phyloP scores from a whole-genome alignment of 2,888 invertebrate genomes.

The Yponomeuta plumbellus region DNA sequence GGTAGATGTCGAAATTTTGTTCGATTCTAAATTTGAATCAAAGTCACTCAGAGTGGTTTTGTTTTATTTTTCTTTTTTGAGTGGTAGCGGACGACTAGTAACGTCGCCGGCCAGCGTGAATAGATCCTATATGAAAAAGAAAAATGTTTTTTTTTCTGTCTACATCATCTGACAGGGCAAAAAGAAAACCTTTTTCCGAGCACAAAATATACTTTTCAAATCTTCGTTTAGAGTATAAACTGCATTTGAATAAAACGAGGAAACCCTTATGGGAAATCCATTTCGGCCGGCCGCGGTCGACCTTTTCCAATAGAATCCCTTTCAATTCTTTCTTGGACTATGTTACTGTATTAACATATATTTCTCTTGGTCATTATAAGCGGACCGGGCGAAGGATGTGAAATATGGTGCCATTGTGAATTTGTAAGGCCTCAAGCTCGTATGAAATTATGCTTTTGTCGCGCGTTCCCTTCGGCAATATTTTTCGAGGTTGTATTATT shows the following conservation, averaged over 20 bases:
- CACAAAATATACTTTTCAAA: background rate
- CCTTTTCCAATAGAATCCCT: conserved; percentile 20
- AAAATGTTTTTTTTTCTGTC: background rate
- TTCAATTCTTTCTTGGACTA: conserved; percentile 17
- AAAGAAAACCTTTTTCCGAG: background rate
- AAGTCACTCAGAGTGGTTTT: no score
- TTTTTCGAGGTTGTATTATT: conserved; percentile 8
- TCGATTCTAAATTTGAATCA: no score
- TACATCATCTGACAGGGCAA: background rate
- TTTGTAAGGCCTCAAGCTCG: conserved; percentile 33
- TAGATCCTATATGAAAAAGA: background rate
- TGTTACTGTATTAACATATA: conserved; percentile 18
- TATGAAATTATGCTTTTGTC: conserved; percentile 40
- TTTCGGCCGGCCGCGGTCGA: conserved; percentile 17
- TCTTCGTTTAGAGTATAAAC: conserved; percentile 6
- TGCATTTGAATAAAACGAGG: conserved; percentile 37
- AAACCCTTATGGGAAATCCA: conserved; percentile 39
- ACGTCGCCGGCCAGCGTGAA: no score
- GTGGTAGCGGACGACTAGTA: no score
- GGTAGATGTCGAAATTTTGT: no score
- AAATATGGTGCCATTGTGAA: conserved; percentile 43
- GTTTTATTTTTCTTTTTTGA: no score
- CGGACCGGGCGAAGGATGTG: conserved; percentile 27
- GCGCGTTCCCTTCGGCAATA: background rate
- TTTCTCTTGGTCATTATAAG: conserved; percentile 42